A percentile compares a stretch with the other conserved stretches of the same genome.
Conservation (phyloP, 2,113 vertebrate genomes). For the Tricholaema leucomelas region DNA sequence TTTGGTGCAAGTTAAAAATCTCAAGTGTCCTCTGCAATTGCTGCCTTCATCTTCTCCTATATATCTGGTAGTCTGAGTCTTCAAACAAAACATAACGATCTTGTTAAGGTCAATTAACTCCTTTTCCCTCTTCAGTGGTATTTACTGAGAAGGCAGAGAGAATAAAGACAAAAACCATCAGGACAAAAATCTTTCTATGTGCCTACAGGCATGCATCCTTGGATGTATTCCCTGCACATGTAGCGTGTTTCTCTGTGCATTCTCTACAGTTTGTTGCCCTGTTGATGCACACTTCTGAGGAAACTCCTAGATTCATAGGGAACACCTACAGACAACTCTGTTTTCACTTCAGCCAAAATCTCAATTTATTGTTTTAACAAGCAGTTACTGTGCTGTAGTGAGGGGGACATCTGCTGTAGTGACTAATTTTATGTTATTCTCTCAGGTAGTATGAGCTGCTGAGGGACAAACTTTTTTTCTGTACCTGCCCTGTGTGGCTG, state of each 20-base stretch:
- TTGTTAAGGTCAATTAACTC: neutral
- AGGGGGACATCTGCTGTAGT: neutral
- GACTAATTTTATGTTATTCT: neutral
- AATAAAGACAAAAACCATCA: neutral
- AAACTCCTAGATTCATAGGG: neutral
- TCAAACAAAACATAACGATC: neutral
- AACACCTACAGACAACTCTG: neutral
- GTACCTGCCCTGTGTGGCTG: rapidly evolving
- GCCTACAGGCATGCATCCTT: rapidly evolving
- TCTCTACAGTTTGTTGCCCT: neutral
- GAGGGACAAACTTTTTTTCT: neutral
- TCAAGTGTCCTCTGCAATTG: neutral
- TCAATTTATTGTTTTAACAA: neutral
- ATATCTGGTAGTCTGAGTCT: neutral
- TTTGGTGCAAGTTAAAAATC: neutral
- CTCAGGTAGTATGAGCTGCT: neutral
- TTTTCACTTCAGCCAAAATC: neutral
- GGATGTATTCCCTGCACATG: neutral
- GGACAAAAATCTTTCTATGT: neutral
- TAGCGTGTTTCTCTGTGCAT: neutral
- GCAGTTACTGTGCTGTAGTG: neutral
- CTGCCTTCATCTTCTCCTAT: neutral
- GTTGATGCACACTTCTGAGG: neutral
- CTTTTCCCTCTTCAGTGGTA: neutral
- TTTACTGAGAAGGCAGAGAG: neutral